A percentile compares a stretch with the other conserved stretches of the same genome.
Evolutionary conservation across 1,140 invertebrate species (phyloP).

Genomic region (Piezodorus guildinii): DNA sequence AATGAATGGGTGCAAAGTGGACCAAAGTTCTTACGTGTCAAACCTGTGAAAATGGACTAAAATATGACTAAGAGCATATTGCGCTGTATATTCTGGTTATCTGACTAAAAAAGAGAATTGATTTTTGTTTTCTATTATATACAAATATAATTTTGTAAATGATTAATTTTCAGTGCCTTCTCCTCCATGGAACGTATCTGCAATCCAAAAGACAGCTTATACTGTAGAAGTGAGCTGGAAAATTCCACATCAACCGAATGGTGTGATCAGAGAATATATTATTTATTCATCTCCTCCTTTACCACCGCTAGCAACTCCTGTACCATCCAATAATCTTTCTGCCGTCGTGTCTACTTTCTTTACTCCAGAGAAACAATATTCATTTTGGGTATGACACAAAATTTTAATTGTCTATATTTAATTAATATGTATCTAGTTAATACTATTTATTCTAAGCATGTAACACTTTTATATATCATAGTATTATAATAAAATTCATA

Average conservation of each 20-base stretch:
- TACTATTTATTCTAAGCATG: no score
- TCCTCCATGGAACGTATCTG: slow-evolving; percentile 49
- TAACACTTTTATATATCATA: no score
- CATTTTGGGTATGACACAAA: slow-evolving; percentile 64
- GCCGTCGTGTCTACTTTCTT: slow-evolving; percentile 45
- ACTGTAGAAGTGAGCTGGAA: slow-evolving; percentile 55
- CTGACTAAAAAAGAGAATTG: no score
- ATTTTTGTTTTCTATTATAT: no score
- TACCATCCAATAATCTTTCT: slow-evolving; percentile 33
- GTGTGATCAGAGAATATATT: slow-evolving; percentile 49
- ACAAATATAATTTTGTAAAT: slow-evolving; percentile 14
- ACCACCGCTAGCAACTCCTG: slow-evolving; percentile 35
- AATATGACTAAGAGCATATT: no score
- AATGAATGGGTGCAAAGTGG: no score
- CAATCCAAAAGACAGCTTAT: slow-evolving; percentile 48
- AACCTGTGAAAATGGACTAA: no score
- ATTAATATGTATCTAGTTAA: no score
- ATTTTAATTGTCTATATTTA: no score
- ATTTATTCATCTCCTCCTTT: slow-evolving; percentile 47
- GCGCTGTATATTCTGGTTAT: no score
- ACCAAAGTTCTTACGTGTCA: no score
- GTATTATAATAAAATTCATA: no score
- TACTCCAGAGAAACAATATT: slow-evolving; percentile 48
- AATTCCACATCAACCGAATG: slow-evolving; percentile 47
- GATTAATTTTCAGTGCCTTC: slow-evolving; percentile 42